Percentiles rank a stretch among this genome's conserved stretches.
phyloP scores from a whole-genome alignment of 2,888 invertebrate species.

The Athalia circularis region DNA sequence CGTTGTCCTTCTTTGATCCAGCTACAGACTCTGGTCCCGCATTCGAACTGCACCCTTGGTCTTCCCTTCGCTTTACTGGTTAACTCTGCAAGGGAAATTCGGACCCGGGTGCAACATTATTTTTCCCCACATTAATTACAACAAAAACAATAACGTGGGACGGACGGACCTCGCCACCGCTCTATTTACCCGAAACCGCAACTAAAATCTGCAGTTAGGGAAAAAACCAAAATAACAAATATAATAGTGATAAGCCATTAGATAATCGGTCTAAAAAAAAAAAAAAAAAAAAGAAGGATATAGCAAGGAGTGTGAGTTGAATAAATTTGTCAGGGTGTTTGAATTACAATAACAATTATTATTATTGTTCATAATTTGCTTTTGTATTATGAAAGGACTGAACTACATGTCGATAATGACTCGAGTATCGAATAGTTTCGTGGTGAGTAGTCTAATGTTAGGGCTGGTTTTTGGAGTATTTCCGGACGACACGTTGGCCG shows the following conservation, averaged over 20 bases:
- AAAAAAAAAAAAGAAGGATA: background rate
- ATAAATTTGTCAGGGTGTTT: background rate
- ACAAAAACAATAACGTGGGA: background rate
- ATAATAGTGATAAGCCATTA: background rate
- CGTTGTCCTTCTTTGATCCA: slow-evolving; percentile 41
- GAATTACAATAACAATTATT: background rate
- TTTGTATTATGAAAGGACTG: slow-evolving; percentile 45
- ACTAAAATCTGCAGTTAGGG: too few relatives aligned
- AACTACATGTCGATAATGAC: slow-evolving; percentile 17
- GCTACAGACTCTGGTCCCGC: slow-evolving; percentile 52
- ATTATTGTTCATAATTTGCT: slow-evolving; percentile 5
- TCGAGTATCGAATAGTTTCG: slow-evolving; percentile 12
- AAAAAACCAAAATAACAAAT: background rate
- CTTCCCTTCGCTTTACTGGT: background rate
- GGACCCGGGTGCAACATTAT: background rate
- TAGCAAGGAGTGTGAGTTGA: background rate
- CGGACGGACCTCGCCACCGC: background rate
- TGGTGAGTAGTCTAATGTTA: background rate
- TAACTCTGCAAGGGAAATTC: background rate
- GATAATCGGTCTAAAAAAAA: background rate
- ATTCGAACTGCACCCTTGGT: slow-evolving; percentile 49
- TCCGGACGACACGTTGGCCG: slow-evolving; percentile 71
- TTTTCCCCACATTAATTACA: too few relatives aligned
- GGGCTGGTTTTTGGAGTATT: slow-evolving; percentile 39
- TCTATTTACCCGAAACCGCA: too few relatives aligned